Base-by-base conservation (phyloP, 53 echinoderm and acorn worm genomes). In the Paracentrotus lividus region DNA sequence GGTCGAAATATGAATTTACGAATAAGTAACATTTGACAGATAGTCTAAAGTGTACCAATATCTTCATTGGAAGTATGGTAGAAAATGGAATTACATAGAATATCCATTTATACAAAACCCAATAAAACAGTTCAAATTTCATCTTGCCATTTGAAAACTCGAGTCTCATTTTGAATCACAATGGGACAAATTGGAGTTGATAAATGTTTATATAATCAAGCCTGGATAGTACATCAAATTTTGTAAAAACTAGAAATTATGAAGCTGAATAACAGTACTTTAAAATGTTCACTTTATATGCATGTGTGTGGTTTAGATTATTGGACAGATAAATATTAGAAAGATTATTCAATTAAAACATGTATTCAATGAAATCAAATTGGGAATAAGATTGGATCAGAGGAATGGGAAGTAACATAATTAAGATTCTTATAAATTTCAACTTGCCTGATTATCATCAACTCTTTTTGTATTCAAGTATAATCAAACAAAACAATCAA, bases 201-300 rank as follows among this genome's bases (percentile, higher is more conserved):
- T 10, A 72, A 72, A 32, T 40, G 20, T 72, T 45, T 0, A 76
- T 40, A 18, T 24, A 40, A n/a, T 40, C 0, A 76, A 33, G n/a
- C 47, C 44, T 81, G 45, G n/a, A 81, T 47, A n/a, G 15, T 24
- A 26, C 27, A 47, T 8, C 15, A 20, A 10, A 81, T 81, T 45
- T 1, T 5, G 45, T n/a, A 81, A 81, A 72, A 45, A 40, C 10
- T 45, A 45, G n/a, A n/a, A n/a, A 81, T n/a, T 0, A 24, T 81
- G 47, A 81, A n/a, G 20, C 24, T n/a, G 81, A 81, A 47, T 45
- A 81, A 45, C 81, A 81, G 81, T 81, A 81, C 81, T 47, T 27
- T n/a, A 47, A 3, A 81, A 81, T 24, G 7, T 2, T 81, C 81
- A 45, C 0, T 40, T 20, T 76, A n/a, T n/a, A 2, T 76, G 42